Evolutionary conservation across 1,140 invertebrate genomes (phyloP).

Genomic region (Drosophila baimaii): DNA sequence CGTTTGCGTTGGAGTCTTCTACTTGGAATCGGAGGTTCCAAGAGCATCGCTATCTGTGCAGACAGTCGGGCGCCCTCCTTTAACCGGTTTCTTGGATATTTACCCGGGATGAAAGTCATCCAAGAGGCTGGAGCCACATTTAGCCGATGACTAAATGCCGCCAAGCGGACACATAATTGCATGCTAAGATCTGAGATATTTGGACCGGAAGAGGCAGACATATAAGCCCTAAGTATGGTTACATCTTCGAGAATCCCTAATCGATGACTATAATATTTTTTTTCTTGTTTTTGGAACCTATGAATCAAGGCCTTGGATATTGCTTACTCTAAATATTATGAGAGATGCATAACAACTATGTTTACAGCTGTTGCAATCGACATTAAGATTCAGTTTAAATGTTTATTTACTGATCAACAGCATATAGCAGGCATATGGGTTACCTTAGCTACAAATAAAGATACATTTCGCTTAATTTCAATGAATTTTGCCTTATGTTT

Average conservation of each 20-base stretch:
- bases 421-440: not conserved
- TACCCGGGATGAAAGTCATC: slow-evolving; percentile 20
- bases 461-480: no score
- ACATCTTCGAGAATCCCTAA: not conserved
- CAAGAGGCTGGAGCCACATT: slow-evolving; percentile 13
- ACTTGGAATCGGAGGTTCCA: slow-evolving; percentile 11
- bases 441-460: no score
- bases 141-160: slow-evolving; percentile 13
- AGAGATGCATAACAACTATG: not conserved
- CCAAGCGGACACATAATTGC: slow-evolving; percentile 11
- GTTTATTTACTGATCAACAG: no score
- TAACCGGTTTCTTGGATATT: slow-evolving; percentile 32
- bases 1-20: slow-evolving; percentile 12
- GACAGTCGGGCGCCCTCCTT: slow-evolving; percentile 41
- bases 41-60: slow-evolving; percentile 18
- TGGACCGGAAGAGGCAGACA: not conserved
- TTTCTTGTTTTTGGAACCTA: not conserved
- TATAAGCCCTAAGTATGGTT: not conserved
- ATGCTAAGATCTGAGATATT: not conserved
- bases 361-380: not conserved
- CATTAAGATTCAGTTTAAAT: not conserved
- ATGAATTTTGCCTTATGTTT: not conserved
- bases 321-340: not conserved
- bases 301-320: not conserved
- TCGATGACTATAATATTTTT: not conserved